Evolutionary conservation across 2,797 vertebrate genomes (phyloP).

Genomic region (Eupleurogrammus muticus): DNA sequence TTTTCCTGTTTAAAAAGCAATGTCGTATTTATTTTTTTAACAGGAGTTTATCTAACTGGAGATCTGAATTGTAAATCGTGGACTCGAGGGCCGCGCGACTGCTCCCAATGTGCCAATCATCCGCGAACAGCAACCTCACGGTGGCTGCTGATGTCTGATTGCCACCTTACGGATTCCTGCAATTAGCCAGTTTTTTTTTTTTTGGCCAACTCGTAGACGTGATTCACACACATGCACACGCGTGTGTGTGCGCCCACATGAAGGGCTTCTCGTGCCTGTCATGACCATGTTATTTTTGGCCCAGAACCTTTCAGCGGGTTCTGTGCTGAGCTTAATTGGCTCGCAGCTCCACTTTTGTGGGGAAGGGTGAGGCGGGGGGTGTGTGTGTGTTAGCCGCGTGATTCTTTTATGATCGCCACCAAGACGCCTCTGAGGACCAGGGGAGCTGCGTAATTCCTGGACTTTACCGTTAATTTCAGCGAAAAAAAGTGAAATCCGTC

Average conservation of each 20-base stretch:
- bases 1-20: not conserved
- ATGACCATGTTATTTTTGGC: slow-evolving; percentile 41
- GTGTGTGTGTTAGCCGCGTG: slow-evolving; percentile 14
- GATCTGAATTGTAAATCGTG: slow-evolving; percentile 2
- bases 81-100: not conserved
- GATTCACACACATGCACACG: slow-evolving; percentile 4
- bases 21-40: slow-evolving; percentile 1
- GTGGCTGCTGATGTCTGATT: slow-evolving; percentile 7
- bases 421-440: slow-evolving; percentile 1
- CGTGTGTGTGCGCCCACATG: not conserved
- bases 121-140: slow-evolving; percentile 4
- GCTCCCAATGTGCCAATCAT: not conserved
- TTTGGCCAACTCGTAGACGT: slow-evolving; percentile 9
- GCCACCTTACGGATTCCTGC: not conserved
- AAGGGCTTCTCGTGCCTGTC: slow-evolving; percentile 12
- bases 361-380: too few species aligned
- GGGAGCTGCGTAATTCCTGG: not conserved
- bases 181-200: slow-evolving; percentile 19
- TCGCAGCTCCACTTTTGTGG: slow-evolving; percentile 35
- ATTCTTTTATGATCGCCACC: slow-evolving; percentile 33
- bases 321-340: slow-evolving; percentile 45
- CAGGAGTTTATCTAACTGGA: not conserved
- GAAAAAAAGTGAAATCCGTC: slow-evolving; percentile 23
- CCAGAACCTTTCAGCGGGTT: slow-evolving; percentile 43
- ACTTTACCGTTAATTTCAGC: not conserved